Evolutionary conservation across 2,888 invertebrate genomes (phyloP), one percentile per base, ranked within the genome.

Genomic region (Lycaena phlaeas): DNA sequence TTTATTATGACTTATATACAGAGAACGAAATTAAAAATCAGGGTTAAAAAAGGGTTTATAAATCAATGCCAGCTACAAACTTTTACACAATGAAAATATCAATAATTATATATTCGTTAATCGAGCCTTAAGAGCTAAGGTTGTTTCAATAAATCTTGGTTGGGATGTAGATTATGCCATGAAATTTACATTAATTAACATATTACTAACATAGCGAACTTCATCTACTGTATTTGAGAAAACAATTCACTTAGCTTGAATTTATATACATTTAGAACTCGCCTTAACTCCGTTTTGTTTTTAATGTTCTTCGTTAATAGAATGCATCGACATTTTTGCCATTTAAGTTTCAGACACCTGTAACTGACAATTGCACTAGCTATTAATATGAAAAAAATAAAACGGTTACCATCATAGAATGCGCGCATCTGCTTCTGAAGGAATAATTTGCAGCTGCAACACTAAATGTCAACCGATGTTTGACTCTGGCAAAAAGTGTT

Each of bases 401-500:
- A 64, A 66, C 66, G 61, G 60, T 52, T 55, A 52, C 46, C 57
- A 54, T 53, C 45, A 45, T 43, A 54, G 65, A 66, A 45, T 39
- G 57, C 43, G 57, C 43, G 64, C 82, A 79, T 78, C 81, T 79
- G 82, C 78, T 58, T 44, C 52, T 58, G 60, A 62, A 64, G 58
- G 52, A 57, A 50, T 59, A 68, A 68, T 69, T 66, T 58, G 74
- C 81, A 81, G 76, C 79, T 79, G 81, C 53, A 48, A 53, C 59
- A 61, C 62, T 77, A 82, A 82, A 82, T 82, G 81, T 79, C 81
- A 82, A 65, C 63, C 61, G 22, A 12, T 18, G 18, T 17, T n/a
- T n/a, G n/a, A n/a, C 9, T 28, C 14, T 29, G 14, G n/a, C 14
- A n/a, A 29, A 14, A 7, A n/a, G 14, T 14, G 4, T n/a, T n/a